Percentiles rank a stretch among this genome's conserved stretches.
phyloP scores from a whole-genome alignment of 2,797 vertebrate species.

The Peromyscus attwateri region DNA sequence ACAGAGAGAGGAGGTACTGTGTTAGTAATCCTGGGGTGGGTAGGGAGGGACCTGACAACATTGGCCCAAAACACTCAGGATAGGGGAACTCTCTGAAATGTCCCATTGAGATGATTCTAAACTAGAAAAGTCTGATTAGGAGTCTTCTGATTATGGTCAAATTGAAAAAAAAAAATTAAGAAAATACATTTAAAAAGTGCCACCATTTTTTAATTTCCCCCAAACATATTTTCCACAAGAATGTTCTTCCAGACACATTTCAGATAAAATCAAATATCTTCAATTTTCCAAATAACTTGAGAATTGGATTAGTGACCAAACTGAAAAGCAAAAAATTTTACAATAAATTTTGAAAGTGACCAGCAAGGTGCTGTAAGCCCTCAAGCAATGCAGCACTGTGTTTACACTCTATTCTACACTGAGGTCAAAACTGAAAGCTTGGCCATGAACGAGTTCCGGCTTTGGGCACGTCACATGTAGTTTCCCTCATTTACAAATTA shows the following conservation, averaged over 20 bases:
- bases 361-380: neutral
- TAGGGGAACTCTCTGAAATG: neutral
- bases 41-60: neutral
- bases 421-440: neutral
- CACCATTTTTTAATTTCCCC: slow-evolving; percentile 9
- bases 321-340: slow-evolving; percentile 34
- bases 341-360: slow-evolving; percentile 17
- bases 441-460: neutral
- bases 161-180: slow-evolving; percentile 5
- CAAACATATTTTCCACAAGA: slow-evolving; percentile 19
- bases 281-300: slow-evolving; percentile 55
- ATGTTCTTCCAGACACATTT: slow-evolving; percentile 53
- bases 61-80: neutral
- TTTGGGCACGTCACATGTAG: neutral
- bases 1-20: neutral
- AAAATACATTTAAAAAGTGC: slow-evolving; percentile 8
- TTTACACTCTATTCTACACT: neutral
- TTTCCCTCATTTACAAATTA: neutral
- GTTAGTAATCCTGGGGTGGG: neutral
- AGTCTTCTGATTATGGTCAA: neutral
- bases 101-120: slow-evolving; percentile 9
- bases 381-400: neutral
- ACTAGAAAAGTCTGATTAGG: neutral
- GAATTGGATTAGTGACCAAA: slow-evolving; percentile 44
- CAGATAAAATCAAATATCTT: slow-evolving; percentile 54